Conservation (phyloP, 2,113 vertebrate species). For the Sciurus niger region DNA sequence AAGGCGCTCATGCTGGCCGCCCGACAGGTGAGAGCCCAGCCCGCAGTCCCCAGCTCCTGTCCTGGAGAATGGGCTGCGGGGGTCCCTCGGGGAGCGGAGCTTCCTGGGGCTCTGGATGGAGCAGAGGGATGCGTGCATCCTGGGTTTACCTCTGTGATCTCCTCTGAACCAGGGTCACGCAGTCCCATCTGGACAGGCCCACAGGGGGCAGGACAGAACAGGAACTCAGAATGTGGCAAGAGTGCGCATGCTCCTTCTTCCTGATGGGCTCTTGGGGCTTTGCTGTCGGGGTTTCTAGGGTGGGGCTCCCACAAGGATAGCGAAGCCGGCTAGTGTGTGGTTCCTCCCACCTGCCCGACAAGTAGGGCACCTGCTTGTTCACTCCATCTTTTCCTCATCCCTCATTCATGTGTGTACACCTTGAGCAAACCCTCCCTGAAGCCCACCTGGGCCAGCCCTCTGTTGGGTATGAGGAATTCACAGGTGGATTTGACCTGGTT, state of each 20-base stretch:
- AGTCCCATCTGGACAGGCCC: background rate
- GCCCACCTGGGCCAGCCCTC: fast-evolving
- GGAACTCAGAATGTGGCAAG: background rate
- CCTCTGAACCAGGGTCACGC: background rate
- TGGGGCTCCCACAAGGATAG: fast-evolving
- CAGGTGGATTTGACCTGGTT: too few species aligned
- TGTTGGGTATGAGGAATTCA: background rate
- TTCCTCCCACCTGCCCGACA: background rate
- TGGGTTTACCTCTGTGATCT: background rate
- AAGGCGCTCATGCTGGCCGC: fast-evolving
- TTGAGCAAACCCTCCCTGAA: background rate
- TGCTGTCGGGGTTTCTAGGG: background rate
- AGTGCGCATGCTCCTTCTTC: too few species aligned
- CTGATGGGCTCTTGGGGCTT: background rate
- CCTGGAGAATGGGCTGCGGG: background rate
- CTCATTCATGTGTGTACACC: fast-evolving
- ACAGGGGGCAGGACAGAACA: fast-evolving
- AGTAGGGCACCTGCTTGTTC: background rate
- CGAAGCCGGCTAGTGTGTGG: fast-evolving
- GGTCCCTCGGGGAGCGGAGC: fast-evolving
- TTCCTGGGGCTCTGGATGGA: background rate
- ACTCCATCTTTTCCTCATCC: background rate
- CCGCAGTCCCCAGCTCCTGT: background rate
- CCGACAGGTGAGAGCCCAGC: background rate
- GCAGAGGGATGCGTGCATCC: background rate